A percentile compares a stretch with the other conserved stretches of the same genome.
Conservation (phyloP, 2,888 invertebrate species). For the Biston betularia region DNA sequence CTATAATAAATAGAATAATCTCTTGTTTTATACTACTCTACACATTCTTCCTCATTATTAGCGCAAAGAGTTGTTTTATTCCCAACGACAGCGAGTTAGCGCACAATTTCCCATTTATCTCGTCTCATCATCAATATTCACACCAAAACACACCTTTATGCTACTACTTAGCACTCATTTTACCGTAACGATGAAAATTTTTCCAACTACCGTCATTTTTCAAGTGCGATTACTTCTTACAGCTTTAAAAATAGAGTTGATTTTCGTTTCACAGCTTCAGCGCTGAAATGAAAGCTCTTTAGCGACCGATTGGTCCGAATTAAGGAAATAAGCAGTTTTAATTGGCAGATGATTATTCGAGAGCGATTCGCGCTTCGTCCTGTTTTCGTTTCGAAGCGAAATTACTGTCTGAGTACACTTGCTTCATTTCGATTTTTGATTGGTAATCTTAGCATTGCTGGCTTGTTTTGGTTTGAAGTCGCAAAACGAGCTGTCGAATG, state of each 20-base stretch:
- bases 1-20: not conserved
- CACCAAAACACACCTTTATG: slow-evolving; percentile 53
- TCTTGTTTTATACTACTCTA: slow-evolving; percentile 57
- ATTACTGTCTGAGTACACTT: slow-evolving; percentile 46
- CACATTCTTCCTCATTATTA: slow-evolving; percentile 79
- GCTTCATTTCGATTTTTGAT: slow-evolving; percentile 23
- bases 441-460: slow-evolving; percentile 1
- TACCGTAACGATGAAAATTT: not conserved
- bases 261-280: slow-evolving; percentile 35
- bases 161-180: slow-evolving; percentile 30
- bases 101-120: slow-evolving; percentile 82
- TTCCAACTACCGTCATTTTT: slow-evolving; percentile 28
- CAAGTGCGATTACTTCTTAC: slow-evolving; percentile 38
- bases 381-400: slow-evolving; percentile 51
- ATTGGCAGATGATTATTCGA: slow-evolving; percentile 77
- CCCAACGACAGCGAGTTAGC: slow-evolving; percentile 77
- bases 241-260: slow-evolving; percentile 27
- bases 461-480: not conserved
- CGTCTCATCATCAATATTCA: slow-evolving; percentile 60
- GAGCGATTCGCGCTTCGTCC: slow-evolving; percentile 63
- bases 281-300: slow-evolving; percentile 59
- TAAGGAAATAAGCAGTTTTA: slow-evolving; percentile 84
- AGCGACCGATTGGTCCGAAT: slow-evolving; percentile 76
- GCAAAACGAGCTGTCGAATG: not conserved
- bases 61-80: slow-evolving; percentile 85